Evolutionary conservation across 2,797 vertebrate genomes (phyloP), one percentile per base, ranked within the genome.

Genomic region (Dryobates pubescens): DNA sequence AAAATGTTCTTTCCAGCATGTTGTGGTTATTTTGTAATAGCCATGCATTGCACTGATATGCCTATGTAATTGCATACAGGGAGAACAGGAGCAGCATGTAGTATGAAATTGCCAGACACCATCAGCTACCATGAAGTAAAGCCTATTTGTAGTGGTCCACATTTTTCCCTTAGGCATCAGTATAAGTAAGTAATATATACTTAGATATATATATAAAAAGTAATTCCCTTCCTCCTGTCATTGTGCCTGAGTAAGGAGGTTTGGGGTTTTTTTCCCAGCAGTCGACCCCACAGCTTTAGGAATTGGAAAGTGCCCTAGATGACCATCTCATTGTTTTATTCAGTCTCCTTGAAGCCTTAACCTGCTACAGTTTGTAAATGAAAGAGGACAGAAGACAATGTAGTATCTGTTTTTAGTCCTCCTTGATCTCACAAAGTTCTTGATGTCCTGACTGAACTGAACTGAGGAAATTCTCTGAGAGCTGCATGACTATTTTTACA

Each of bases 21-120:
- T 76, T 19, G 65, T 72, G 93, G 88, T 92, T 94, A 65, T 75
- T 96, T 92, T 94, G 90, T 89, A 65, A 30, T 86, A 90, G 79
- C 51, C 75, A 54, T 65, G 45, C 68, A 56, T 88, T 94, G 73
- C 74, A 56, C 61, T 73, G 82, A 94, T 94, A 91, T 71, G 88
- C 76, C 92, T 76, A 23, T 64, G 69, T 92, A 94, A 95, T 89
- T 94, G 82, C 58, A 61, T 74, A 86, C 89, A 92, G 87, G 79
- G 82, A 94, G 67, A 95, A 59, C 89, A 87, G 86, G 69, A 94
- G 79, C 58, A 85, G 70, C 45, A 1, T 83, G 82, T 65, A 57
- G 27, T 38, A 41, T 51, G 57, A 82, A 89, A 78, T 36, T 78
- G 64, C 82, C 86, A 90, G 90, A 64, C 63, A 67, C 17, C 34